These are phyloP conservation scores for Styela clava DNA, from an alignment of 23 tunicate species.

Conservation along the genomic window DNA sequence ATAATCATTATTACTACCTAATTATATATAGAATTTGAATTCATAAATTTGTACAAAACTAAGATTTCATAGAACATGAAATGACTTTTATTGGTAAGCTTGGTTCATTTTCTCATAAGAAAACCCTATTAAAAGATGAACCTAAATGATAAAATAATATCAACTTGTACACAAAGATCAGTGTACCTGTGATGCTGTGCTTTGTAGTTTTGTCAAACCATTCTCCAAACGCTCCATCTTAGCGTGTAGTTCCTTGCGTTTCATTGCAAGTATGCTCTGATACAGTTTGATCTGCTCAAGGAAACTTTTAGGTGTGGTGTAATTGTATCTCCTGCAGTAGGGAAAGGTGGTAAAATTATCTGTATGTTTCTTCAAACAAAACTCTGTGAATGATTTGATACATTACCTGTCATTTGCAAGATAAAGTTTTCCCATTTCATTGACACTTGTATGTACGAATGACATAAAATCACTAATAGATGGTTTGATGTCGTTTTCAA, in stretches of 20 bases:
- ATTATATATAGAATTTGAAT: too few species aligned
- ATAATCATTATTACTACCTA: too few species aligned
- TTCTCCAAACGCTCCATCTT: conserved; percentile 97
- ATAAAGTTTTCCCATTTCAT: conserved; percentile 69
- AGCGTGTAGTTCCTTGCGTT: conserved; percentile 73
- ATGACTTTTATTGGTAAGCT: too few species aligned
- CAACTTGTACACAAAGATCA: background rate
- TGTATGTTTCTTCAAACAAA: background rate
- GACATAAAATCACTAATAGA: conserved; percentile 98
- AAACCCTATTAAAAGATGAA: too few species aligned
- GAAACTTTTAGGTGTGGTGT: conserved; percentile 99
- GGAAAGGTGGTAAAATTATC: background rate
- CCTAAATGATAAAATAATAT: too few species aligned
- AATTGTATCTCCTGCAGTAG: conserved; percentile 79
- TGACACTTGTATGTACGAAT: conserved; percentile 93
- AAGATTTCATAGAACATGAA: too few species aligned
- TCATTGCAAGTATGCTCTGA: conserved; percentile 63
- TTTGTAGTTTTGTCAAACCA: conserved; percentile 91
- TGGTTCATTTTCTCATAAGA: too few species aligned
- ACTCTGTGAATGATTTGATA: background rate
- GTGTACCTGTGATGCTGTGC: conserved; percentile 91
- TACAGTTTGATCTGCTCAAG: conserved; percentile 96
- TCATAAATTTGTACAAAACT: too few species aligned
- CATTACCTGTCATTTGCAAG: conserved; percentile 84
- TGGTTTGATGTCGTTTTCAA: conserved; percentile 64